Conservation (phyloP, 2,888 invertebrate species). For the Sylvicola fuscatus region DNA sequence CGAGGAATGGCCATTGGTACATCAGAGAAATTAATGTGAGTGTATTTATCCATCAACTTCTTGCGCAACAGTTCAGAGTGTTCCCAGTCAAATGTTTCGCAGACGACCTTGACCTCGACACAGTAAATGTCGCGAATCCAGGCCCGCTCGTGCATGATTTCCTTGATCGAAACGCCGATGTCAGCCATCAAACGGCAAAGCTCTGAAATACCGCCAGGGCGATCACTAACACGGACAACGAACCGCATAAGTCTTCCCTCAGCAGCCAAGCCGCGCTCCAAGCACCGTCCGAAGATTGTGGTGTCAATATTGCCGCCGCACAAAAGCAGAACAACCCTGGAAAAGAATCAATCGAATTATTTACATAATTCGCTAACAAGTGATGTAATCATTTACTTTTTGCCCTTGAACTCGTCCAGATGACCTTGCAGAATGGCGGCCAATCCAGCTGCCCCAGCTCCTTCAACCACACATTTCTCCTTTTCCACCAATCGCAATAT, state of each 20-base stretch:
- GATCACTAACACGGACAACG: conserved; percentile 58
- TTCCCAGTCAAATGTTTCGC: conserved; percentile 67
- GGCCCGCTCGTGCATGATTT: conserved; percentile 88
- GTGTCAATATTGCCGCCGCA: conserved; percentile 88
- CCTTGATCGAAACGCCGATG: conserved; percentile 78
- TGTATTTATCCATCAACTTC: conserved; percentile 32
- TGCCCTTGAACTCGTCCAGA: conserved; percentile 57
- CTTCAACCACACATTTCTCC: conserved; percentile 81
- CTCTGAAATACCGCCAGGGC: conserved; percentile 76
- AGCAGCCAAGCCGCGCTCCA: conserved; percentile 74
- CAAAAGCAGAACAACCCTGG: conserved; percentile 61
- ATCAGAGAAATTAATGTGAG: conserved; percentile 30
- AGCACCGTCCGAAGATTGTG: conserved; percentile 67
- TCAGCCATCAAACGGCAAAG: conserved; percentile 53
- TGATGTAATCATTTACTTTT: conserved; percentile 34
- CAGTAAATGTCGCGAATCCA: conserved; percentile 86
- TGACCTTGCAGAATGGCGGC: conserved; percentile 69
- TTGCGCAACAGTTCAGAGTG: conserved; percentile 46
- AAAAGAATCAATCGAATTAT: conserved; percentile 11
- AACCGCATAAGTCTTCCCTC: conserved; percentile 57
- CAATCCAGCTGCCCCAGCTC: conserved; percentile 69
- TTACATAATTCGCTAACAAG: too few species aligned
- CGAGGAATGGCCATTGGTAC: conserved; percentile 19
- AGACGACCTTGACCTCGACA: conserved; percentile 66
- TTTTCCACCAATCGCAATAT: conserved; percentile 59